These are phyloP conservation scores for Gobiocypris rarus DNA, from an alignment of 2,113 vertebrate species.

Conservation along the genomic window DNA sequence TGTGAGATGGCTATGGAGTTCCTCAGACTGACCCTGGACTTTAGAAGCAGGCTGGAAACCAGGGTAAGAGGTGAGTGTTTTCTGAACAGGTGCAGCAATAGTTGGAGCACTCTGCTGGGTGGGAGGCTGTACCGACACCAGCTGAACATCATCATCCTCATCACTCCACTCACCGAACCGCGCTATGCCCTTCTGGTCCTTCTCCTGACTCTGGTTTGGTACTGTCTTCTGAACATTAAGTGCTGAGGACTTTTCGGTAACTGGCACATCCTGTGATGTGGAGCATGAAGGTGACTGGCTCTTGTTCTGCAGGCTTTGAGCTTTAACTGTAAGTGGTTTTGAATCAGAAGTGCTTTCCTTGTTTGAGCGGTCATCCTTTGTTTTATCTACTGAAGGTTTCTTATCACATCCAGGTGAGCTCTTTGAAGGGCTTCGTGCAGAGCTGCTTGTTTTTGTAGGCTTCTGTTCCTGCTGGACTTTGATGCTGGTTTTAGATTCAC, in stretches of 20 bases:
- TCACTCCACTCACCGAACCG: conserved; percentile 23
- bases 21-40: conserved; percentile 43
- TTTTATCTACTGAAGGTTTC: background rate
- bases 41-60: conserved; percentile 64
- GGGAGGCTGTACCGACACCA: conserved; percentile 67
- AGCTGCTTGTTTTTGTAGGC: background rate
- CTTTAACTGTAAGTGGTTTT: conserved; percentile 2
- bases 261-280: conserved; percentile 3
- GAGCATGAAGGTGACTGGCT: background rate
- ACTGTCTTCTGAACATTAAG: background rate
- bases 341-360: conserved; percentile 17
- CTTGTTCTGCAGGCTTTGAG: background rate
- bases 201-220: background rate
- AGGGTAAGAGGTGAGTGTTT: conserved; percentile 66
- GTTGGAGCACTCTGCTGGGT: conserved; percentile 50
- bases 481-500: background rate
- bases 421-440: conserved; percentile 10
- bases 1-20: conserved; percentile 73
- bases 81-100: conserved; percentile 64
- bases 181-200: background rate
- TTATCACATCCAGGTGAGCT: background rate
- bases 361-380: background rate
- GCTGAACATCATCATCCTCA: conserved; percentile 60
- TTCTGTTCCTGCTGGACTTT: background rate
- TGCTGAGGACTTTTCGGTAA: conserved; percentile 7